phyloP scores from a whole-genome alignment of 92 coral and sea anemone species.

The Epizoanthus ramosus region DNA sequence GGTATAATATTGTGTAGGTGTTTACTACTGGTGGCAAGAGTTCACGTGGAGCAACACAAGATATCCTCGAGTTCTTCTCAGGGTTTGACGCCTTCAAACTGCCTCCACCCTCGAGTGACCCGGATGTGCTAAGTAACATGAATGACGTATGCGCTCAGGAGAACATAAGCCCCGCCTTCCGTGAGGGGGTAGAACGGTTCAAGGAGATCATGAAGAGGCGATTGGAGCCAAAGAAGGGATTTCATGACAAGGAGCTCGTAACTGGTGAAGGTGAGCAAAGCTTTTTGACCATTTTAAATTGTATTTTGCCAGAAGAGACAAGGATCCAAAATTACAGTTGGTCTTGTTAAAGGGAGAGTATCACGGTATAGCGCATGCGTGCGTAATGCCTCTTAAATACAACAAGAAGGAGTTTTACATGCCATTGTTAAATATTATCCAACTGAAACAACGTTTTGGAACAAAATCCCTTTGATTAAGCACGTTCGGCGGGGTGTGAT shows the following conservation, averaged over 20 bases:
- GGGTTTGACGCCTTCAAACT: conserved; percentile 42
- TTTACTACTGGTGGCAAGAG: conserved; percentile 6
- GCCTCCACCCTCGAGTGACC: conserved; percentile 27
- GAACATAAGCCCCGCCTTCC: conserved; percentile 13
- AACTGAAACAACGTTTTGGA: too few relatives aligned
- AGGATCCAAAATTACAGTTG: too few relatives aligned
- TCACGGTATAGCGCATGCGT: too few relatives aligned
- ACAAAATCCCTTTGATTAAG: too few relatives aligned
- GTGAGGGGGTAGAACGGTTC: conserved; percentile 12
- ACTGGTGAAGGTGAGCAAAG: conserved; percentile 23
- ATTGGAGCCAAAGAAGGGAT: conserved; percentile 29
- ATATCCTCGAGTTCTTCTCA: conserved; percentile 32
- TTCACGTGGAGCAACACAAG: conserved; percentile 18
- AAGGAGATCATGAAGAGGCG: neutral
- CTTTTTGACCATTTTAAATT: too few relatives aligned
- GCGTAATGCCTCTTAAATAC: too few relatives aligned
- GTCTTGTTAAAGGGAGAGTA: too few relatives aligned
- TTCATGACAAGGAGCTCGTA: conserved; percentile 26
- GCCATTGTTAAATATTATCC: too few relatives aligned
- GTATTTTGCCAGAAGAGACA: too few relatives aligned
- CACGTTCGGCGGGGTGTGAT: too few relatives aligned
- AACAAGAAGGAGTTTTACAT: too few relatives aligned
- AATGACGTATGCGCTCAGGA: neutral
- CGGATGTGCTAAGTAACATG: conserved; percentile 28
- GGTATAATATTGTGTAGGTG: neutral